A percentile compares a stretch with the other conserved stretches of the same genome.
Evolutionary conservation across 1,140 invertebrate genomes (phyloP).

Genomic region (Brachionus sp.): DNA sequence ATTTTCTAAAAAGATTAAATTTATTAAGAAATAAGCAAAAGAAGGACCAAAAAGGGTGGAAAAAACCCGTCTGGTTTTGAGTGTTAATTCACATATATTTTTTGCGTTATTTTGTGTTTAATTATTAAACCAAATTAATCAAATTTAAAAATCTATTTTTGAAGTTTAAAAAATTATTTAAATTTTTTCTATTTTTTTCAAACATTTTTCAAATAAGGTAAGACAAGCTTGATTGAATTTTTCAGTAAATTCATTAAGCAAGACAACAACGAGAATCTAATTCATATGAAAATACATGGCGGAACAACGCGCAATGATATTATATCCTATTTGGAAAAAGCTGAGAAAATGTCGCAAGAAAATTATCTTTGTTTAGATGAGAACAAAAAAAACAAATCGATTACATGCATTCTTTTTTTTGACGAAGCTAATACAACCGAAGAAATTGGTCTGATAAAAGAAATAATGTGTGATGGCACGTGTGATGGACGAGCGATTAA

Average conservation of each 20-base stretch:
- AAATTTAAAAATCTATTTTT: too few relatives aligned
- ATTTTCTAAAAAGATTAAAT: too few relatives aligned
- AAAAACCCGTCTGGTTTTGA: too few relatives aligned
- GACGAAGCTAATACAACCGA: slow-evolving; percentile 58
- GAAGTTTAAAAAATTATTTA: too few relatives aligned
- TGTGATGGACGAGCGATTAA: slow-evolving; percentile 50
- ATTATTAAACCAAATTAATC: background rate
- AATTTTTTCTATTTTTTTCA: too few relatives aligned
- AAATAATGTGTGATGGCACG: slow-evolving; percentile 55
- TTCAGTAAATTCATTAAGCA: background rate
- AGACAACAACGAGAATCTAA: background rate
- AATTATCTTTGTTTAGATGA: slow-evolving; percentile 49
- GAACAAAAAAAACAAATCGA: background rate
- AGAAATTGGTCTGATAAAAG: slow-evolving; percentile 55
- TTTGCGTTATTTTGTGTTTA: too few relatives aligned
- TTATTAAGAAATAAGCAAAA: too few relatives aligned
- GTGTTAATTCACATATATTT: too few relatives aligned
- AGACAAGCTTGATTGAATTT: slow-evolving; percentile 24
- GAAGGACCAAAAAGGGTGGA: too few relatives aligned
- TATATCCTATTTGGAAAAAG: slow-evolving; percentile 50
- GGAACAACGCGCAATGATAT: slow-evolving; percentile 52
- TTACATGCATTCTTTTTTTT: slow-evolving; percentile 56
- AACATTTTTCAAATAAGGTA: slow-evolving; percentile 9
- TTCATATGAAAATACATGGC: slow-evolving; percentile 53
- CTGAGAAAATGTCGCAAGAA: slow-evolving; percentile 44